These are phyloP conservation scores for cattle (Bos taurus) DNA, from an alignment of 2,113 vertebrate genomes.

Conservation along the genomic window DNA sequence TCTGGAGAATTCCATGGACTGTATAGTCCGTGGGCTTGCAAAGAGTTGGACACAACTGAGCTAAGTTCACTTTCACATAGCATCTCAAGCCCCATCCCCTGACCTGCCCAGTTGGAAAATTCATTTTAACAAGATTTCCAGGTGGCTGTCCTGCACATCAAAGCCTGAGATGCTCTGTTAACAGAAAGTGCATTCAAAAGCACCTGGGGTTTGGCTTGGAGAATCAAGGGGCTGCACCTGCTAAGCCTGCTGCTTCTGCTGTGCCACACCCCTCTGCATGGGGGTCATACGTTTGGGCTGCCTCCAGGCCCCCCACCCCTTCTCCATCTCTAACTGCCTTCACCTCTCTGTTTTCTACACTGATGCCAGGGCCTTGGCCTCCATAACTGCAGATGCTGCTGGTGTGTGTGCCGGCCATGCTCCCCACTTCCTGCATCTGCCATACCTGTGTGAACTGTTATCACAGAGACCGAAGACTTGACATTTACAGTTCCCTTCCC, in stretches of 20 bases:
- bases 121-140: constrained; percentile 8
- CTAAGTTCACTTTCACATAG: background rate
- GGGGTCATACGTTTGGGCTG: background rate
- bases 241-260: background rate
- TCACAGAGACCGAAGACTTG: constrained; percentile 41
- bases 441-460: background rate
- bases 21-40: background rate
- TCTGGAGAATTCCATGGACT: background rate
- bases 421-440: background rate
- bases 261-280: background rate
- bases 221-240: background rate
- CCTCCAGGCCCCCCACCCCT: background rate
- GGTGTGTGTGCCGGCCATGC: fast-evolving
- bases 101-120: background rate
- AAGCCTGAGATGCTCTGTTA: background rate
- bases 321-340: background rate
- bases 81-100: background rate
- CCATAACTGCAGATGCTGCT: background rate
- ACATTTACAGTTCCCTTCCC: constrained; percentile 65
- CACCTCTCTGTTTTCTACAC: background rate
- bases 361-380: background rate
- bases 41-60: background rate
- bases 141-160: background rate
- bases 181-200: background rate
- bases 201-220: background rate